A percentile compares a stretch with the other conserved stretches of the same genome.
These are phyloP conservation scores for Musca vetustissima DNA, from an alignment of 1,140 invertebrate genomes.

Conservation along the genomic window DNA sequence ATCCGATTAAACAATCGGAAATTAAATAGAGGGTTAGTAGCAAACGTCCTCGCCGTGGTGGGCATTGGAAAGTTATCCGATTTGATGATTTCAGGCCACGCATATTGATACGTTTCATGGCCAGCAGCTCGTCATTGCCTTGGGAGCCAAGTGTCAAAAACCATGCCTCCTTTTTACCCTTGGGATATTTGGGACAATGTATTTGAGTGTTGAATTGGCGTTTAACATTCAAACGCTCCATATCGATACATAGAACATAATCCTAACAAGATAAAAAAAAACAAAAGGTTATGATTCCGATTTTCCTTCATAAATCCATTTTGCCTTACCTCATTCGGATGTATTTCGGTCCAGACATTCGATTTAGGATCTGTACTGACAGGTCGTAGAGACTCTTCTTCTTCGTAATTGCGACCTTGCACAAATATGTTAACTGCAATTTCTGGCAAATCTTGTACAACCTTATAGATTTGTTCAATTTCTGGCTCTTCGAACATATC, in stretches of 20 bases:
- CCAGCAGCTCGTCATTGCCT: conserved; percentile 74
- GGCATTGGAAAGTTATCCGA: conserved; percentile 54
- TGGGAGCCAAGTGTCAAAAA: conserved; percentile 82
- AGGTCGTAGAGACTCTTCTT: conserved; percentile 56
- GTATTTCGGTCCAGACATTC: conserved; percentile 62
- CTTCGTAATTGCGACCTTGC: conserved; percentile 60
- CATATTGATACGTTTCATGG: conserved; percentile 75
- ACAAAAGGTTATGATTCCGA: too few relatives aligned
- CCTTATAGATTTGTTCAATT: conserved; percentile 63
- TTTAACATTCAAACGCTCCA: conserved; percentile 55
- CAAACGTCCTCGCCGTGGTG: conserved; percentile 64
- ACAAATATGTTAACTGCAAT: conserved; percentile 62
- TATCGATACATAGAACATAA: conserved; percentile 68
- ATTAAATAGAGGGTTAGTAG: conserved; percentile 85
- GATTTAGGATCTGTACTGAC: conserved; percentile 33
- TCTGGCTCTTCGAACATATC: conserved; percentile 60
- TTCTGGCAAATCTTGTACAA: conserved; percentile 66
- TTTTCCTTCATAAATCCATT: too few relatives aligned
- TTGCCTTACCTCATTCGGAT: conserved; percentile 60
- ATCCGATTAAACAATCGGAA: conserved; percentile 91
- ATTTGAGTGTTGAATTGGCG: conserved; percentile 52
- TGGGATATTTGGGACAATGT: conserved; percentile 82
- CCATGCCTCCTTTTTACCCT: conserved; percentile 95
- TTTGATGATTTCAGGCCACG: conserved; percentile 56
- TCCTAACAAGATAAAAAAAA: conserved; percentile 59